Evolutionary conservation across 2,888 invertebrate species (phyloP), one percentile per base, ranked within the genome.

Genomic region (Crossocerus cetratus): DNA sequence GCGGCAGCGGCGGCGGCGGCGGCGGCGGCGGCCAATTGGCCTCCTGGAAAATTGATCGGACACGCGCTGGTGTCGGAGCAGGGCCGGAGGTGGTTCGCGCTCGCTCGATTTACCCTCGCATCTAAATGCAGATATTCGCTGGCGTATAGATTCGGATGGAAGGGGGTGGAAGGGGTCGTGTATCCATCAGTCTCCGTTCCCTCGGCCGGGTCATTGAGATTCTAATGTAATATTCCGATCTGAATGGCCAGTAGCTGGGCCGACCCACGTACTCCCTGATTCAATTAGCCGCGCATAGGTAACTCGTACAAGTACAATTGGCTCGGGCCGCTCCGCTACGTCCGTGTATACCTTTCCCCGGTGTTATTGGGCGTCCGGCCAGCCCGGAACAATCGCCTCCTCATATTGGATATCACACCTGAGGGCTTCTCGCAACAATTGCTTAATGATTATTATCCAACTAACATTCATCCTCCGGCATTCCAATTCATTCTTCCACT

Each of bases 291-390:
- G 53, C 59, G 71, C 66, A 68, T 61, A 72, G 64, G 65, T 53
- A 62, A 65, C 73, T 72, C 65, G 66, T 74, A 67, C 80, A 77
- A 80, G 77, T 74, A 74, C 78, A 77, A 77, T 80, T 68, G 68
- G 44, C 63, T 57, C 32, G 16, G 5, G 0, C 32, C 32, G 5
- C 32, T 32, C 32, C 8, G 8, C 11, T 11, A 8, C n/a, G 4
- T 32, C 32, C 11, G 8, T 32, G 8, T 32, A 4, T 32, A 5
- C 5, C 32, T 32, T 32, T 32, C 42, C 68, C 63, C 60, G 58
- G 64, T 54, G 68, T 73, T 68, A 65, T 65, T 54, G 69, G 66
- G 74, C 71, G 74, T 71, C 58, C 66, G 66, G 68, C 62, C 65
- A 42, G 22, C 58, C 16, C 61, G 68, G 63, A 72, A 72, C 72